Base-by-base conservation (phyloP, 2,888 invertebrate genomes). In the Metallyticus violacea region DNA sequence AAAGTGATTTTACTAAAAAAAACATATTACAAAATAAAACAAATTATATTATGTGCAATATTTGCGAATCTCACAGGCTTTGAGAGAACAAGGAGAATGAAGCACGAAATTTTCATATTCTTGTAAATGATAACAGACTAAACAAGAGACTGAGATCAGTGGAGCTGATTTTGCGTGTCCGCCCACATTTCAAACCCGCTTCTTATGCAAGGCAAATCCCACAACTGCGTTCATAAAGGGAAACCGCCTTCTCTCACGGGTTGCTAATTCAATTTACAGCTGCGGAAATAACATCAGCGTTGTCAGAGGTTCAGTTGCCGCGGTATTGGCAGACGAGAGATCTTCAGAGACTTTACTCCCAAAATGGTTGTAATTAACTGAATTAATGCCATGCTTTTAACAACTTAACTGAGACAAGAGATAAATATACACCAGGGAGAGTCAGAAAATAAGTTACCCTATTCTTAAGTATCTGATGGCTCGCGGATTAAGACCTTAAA, bases 291-390 rank as follows among this genome's bases (percentile, higher is more conserved):
- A 62, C 40, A 62, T 40, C 40, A 9, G 40, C 40, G 40, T 40
- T 9, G 40, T 40, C 40, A 40, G 15, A 62, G 40, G 40, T 62
- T 62, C 40, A 62, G 15, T 62, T 15, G 40, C 15, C 22, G 4
- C n/a, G 9, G 15, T 62, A 62, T 62, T 15, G 40, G 40, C 15
- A 25, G n/a, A n/a, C n/a, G n/a, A n/a, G n/a, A n/a, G n/a, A n/a
- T n/a, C n/a, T n/a, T n/a, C n/a, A n/a, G n/a, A n/a, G n/a, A 77
- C 28, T 29, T 5, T n/a, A 25, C 77, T 77, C 27, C 9, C 28
- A 77, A 83, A 83, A 83, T 83, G 76, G 77, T 22, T 27, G 29
- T 83, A 83, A 77, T 83, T 83, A 83, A 83, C 77, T 25, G 77
- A 83, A 83, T 83, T 77, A 83, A 77, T n/a, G 77, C 25, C 22